A percentile compares a stretch with the other conserved stretches of the same genome.
These are phyloP conservation scores for Pangasius larnaudii DNA, from an alignment of 2,797 vertebrate species.

Conservation along the genomic window DNA sequence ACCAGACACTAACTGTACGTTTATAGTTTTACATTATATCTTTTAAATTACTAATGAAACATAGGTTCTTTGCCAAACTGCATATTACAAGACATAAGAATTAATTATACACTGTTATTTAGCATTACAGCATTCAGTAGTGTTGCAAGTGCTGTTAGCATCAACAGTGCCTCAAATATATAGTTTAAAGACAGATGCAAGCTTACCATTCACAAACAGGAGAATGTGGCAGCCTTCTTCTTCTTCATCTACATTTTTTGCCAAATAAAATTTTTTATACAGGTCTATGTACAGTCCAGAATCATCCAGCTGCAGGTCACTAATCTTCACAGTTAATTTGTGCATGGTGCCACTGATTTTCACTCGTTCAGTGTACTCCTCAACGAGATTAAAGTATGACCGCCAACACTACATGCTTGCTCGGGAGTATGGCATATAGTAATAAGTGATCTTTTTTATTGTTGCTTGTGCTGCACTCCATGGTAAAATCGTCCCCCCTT, in stretches of 20 bases:
- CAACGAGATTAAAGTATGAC: rapidly evolving
- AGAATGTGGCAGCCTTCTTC: neutral
- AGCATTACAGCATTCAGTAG: neutral
- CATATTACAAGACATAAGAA: neutral
- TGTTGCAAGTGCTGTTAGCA: neutral
- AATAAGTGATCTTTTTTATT: neutral
- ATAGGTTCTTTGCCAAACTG: too few relatives aligned
- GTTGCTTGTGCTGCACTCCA: neutral
- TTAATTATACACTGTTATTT: neutral
- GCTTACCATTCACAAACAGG: slow-evolving; percentile 2
- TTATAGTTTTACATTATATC: neutral
- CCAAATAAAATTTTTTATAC: neutral
- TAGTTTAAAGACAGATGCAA: neutral
- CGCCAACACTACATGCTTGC: neutral
- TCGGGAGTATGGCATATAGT: neutral
- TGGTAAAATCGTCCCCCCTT: neutral
- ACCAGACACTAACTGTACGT: neutral
- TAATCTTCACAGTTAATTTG: neutral
- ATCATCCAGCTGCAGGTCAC: neutral
- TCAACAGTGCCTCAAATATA: neutral
- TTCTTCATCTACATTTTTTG: neutral
- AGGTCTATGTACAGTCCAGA: neutral
- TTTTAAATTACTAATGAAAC: too few relatives aligned
- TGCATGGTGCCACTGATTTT: neutral
- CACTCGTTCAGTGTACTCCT: neutral